A percentile compares a stretch with the other conserved stretches of the same genome.
These are phyloP conservation scores for Zosterops hypoxanthus DNA, from an alignment of 2,113 vertebrate species.

Conservation along the genomic window DNA sequence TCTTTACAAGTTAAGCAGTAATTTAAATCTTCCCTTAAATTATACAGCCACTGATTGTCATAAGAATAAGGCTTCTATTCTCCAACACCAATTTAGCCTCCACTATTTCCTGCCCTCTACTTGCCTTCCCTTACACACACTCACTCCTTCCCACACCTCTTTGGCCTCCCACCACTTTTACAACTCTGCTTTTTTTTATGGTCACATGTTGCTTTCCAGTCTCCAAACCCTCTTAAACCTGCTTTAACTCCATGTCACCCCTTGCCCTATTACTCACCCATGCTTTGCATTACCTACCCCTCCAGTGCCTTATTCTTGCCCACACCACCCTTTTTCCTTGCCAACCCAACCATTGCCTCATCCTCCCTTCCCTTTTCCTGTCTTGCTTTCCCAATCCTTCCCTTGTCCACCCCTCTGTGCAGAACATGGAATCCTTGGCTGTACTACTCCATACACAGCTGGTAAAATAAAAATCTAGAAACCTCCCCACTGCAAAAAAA, in stretches of 20 bases:
- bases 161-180: neutral
- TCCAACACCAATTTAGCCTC: no score
- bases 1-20: neutral
- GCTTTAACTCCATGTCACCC: neutral
- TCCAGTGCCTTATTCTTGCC: neutral
- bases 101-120: neutral
- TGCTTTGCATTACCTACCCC: no score
- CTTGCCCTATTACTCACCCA: neutral
- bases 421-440: neutral
- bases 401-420: no score
- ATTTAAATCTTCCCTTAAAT: neutral
- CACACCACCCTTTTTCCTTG: neutral
- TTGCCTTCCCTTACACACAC: neutral
- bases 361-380: neutral
- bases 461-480: neutral
- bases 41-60: neutral
- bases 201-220: neutral
- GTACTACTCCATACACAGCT: neutral
- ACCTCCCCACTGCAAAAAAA: rapidly evolving
- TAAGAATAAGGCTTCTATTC: neutral
- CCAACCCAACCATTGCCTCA: no score
- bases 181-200: neutral
- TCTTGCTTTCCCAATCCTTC: neutral
- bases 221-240: neutral
- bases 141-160: neutral